Evolutionary conservation across 1,140 invertebrate genomes (phyloP), one percentile per base, ranked within the genome.

Genomic region (Metopolophium dirhodum): DNA sequence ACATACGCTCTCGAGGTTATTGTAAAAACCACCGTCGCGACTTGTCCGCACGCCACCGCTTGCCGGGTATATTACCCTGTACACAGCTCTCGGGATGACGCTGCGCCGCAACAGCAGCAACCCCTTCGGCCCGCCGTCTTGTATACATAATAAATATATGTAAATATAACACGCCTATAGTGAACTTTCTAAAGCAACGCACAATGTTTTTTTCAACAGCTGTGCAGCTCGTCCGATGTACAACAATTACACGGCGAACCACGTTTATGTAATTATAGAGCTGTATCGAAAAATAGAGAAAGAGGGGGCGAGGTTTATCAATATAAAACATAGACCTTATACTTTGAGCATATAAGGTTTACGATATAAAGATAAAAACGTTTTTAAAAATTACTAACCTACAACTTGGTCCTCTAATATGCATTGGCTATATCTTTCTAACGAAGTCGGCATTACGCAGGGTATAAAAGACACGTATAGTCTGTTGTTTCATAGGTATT

Each of bases 1-100:
- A 68, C 30, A n/a, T 68, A n/a, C 61, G 61, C 30, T 77, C 85
- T 83, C 47, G 91, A n/a, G 77, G 91, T 85, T 92, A 92, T 92
- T 51, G 77, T 85, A 54, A 51, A 92, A 92, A 85, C 45, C n/a
- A 7, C 30, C 77, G 30, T 49, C 77, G 82, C 82, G 82, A 92
- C 91, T 85, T 77, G 61, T 92, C 51, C 14, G 47, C 91, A 51
- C 91, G 22, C 22, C 91, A 49, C 45, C 61, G 14, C 61, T 68
- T 18, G 61, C 30, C 30, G 30, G 30, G 23, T 61, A 68, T 68
- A 68, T 68, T 18, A 18, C 30, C 3, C 30, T 11, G 30, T n/a
- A 18, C 30, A n/a, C 14, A n/a, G 51, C 51, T 54, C 51, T 54
- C 51, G 7, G 61, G 61, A 68, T 11, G 30, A 68, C 14, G 30